phyloP scores from a whole-genome alignment of 92 coral and sea anemone species.

The Umimayanthus kanabou region DNA sequence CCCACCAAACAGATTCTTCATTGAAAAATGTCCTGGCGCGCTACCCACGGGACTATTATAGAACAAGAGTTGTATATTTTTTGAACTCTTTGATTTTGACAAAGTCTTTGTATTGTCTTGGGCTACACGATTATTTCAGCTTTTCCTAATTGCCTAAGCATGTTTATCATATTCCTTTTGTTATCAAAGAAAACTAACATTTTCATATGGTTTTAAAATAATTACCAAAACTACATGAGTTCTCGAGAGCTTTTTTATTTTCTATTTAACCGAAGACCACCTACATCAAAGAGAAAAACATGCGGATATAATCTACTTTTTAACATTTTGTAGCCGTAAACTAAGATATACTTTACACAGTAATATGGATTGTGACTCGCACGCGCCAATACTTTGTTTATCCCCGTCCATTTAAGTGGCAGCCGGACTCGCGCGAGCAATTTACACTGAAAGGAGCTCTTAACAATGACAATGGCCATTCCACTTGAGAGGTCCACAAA shows the following conservation, averaged over 20 bases:
- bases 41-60: constrained; percentile 27
- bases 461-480: constrained; percentile 32
- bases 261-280: constrained; percentile 67
- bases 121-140: constrained; percentile 64
- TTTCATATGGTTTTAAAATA: constrained; percentile 82
- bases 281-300: constrained; percentile 61
- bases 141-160: constrained; percentile 81
- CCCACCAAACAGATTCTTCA: constrained; percentile 34
- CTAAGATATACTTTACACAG: constrained; percentile 38
- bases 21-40: constrained; percentile 43
- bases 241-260: constrained; percentile 60
- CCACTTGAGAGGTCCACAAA: constrained; percentile 46
- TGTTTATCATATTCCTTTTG: constrained; percentile 68
- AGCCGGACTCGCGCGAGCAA: constrained; percentile 25
- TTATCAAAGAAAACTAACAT: constrained; percentile 86
- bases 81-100: constrained; percentile 76
- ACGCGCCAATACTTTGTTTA: constrained; percentile 46
- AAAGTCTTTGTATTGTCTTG: constrained; percentile 67
- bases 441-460: constrained; percentile 47
- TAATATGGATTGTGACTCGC: constrained; percentile 17
- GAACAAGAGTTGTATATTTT: constrained; percentile 29
- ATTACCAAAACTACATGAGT: constrained; percentile 75
- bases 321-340: constrained; percentile 73
- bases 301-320: constrained; percentile 76
- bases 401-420: background rate